Base-by-base conservation (phyloP, 2,888 invertebrate species). In the Orgyia antiqua region DNA sequence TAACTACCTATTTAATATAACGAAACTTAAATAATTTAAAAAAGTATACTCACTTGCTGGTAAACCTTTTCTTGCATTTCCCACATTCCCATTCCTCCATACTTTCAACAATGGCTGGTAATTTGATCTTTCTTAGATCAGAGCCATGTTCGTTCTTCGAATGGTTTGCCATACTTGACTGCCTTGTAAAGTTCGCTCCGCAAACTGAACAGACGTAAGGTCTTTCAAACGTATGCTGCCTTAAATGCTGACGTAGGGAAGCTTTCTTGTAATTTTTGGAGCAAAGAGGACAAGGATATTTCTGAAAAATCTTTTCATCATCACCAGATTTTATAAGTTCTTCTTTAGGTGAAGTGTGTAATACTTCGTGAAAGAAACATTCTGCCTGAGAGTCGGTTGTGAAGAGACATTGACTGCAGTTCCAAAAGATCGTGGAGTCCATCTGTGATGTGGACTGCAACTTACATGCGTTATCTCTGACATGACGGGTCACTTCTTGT, bases 401-500 rank as follows among this genome's bases (percentile, higher is more conserved):
- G 65, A 88, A 92, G 5, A 84, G 75, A 49, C 92, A 92, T 27
- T 87, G 86, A 39, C 83, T 82, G 66, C 92, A 92, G 50, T 72
- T 87, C 88, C 87, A 89, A 29, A 77, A 64, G 13, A 72, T 59
- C 1, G 71, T 62, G 0, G 70, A 57, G 29, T 40, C 61, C 4
- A 58, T 47, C 1, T 57, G 39, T 4, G 57, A 49, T 0, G 61
- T 45, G 12, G 45, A 33, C 24, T 65, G 58, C 40, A 88, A 87
- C 19, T 75, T 82, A 62, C 89, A 93, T 2, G 87, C 78, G 39
- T 89, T 90, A 38, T 83, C 79, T 34, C 90, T 82, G n/a, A 91
- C 86, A 59, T 95, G 95, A 7, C 89, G 88, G 0, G 92, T 89
- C 7, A 94, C 88, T 58, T 94, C 93, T 82, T 94, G 94, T 1